These are phyloP conservation scores for Brachyalestes nurse DNA, from an alignment of 2,797 vertebrate species.

Conservation along the genomic window DNA sequence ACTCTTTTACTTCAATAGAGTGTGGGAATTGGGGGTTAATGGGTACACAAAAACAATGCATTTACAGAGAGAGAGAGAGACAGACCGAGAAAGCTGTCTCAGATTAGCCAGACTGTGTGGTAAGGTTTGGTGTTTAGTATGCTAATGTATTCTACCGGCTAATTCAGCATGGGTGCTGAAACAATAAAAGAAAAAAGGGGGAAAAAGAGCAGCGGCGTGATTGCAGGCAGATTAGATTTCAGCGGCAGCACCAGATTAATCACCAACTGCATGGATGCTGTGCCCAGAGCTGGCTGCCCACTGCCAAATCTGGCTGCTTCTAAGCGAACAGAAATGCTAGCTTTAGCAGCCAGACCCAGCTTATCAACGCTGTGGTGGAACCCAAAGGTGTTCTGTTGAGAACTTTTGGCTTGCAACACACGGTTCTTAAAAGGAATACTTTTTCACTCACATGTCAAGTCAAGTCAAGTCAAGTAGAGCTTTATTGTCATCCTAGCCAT, in stretches of 20 bases:
- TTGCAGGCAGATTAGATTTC: constrained; percentile 66
- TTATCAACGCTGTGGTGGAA: not conserved
- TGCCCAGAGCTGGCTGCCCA: constrained; percentile 16
- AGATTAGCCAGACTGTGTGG: constrained; percentile 46
- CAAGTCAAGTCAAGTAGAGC: no score
- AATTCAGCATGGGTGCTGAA: constrained; percentile 67
- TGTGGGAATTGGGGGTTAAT: constrained; percentile 27
- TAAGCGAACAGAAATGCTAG: not conserved
- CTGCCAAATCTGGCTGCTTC: not conserved
- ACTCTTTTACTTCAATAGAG: constrained; percentile 8
- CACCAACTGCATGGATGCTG: constrained; percentile 64
- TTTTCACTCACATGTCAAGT: not conserved
- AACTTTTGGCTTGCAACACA: not conserved
- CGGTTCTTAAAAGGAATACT: not conserved
- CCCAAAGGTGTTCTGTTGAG: not conserved
- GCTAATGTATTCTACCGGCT: constrained; percentile 72
- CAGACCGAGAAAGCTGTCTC: constrained; percentile 25
- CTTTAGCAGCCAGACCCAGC: not conserved
- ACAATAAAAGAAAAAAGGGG: constrained; percentile 51
- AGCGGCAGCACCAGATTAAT: constrained; percentile 65
- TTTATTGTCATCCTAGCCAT: no score
- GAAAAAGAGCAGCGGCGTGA: constrained; percentile 58
- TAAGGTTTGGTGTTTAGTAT: constrained; percentile 65
- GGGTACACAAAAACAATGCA: constrained; percentile 51
- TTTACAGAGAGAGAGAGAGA: not conserved